Conservation (phyloP, 2,113 vertebrate genomes). For the Caloenas nicobarica region DNA sequence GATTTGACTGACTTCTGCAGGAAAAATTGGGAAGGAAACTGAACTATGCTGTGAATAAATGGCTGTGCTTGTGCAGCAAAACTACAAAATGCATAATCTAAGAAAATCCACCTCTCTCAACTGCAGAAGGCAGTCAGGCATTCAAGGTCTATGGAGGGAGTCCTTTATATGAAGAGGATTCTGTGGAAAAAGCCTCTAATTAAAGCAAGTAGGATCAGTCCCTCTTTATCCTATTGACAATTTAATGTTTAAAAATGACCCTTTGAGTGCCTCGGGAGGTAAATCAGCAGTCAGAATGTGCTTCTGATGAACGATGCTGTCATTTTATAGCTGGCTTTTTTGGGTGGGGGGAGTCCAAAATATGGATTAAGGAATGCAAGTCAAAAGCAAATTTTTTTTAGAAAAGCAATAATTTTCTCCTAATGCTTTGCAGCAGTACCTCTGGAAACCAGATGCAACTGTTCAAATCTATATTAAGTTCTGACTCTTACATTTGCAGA, state of each 20-base stretch:
- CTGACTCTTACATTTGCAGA: background rate
- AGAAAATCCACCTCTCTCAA: background rate
- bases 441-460: background rate
- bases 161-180: background rate
- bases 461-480: background rate
- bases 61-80: background rate
- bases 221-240: conserved; percentile 36
- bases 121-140: background rate
- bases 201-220: conserved; percentile 23
- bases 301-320: background rate
- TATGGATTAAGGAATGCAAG: background rate
- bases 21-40: background rate
- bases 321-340: background rate
- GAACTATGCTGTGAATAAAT: background rate
- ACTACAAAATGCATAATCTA: background rate
- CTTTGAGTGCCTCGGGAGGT: background rate
- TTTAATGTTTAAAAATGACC: conserved; percentile 31
- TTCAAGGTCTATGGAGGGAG: background rate
- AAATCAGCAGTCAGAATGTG: background rate
- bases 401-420: background rate
- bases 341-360: background rate
- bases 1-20: background rate
- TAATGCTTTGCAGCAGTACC: background rate
- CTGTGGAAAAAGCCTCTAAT: background rate
- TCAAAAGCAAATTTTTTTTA: background rate